Conservation (phyloP, 2,113 vertebrate genomes). For the Ctenomys sociabilis region DNA sequence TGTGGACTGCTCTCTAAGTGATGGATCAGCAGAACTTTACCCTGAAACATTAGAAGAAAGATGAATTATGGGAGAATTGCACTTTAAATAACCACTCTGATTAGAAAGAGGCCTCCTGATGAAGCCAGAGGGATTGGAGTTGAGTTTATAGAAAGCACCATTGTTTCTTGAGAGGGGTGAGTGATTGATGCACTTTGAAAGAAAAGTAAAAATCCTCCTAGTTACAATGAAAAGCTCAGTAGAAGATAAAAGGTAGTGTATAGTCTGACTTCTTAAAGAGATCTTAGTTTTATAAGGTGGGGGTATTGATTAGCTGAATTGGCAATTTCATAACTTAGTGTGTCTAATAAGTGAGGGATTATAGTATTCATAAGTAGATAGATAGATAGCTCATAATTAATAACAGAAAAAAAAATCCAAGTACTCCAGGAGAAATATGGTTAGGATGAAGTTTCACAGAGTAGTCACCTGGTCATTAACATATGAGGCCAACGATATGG, state of each 20-base stretch:
- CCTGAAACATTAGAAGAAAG: constrained; percentile 38
- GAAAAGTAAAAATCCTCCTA: constrained; percentile 29
- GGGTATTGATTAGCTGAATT: background rate
- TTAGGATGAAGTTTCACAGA: background rate
- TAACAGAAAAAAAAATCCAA: background rate
- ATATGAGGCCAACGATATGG: too few species aligned
- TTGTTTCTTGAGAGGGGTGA: background rate
- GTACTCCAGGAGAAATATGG: background rate
- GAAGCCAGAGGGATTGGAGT: background rate
- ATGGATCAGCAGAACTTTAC: constrained; percentile 64
- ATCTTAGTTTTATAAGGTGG: background rate
- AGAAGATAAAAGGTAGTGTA: background rate
- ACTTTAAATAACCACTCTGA: constrained; percentile 58
- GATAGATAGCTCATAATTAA: background rate
- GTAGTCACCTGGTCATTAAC: background rate
- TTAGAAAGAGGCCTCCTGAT: constrained; percentile 18
- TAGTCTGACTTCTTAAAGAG: background rate
- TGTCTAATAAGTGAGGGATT: background rate
- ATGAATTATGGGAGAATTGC: constrained; percentile 53
- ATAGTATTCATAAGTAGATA: background rate
- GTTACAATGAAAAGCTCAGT: constrained; percentile 31
- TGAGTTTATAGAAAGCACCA: constrained; percentile 6
- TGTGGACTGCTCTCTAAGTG: constrained; percentile 52
- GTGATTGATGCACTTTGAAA: background rate
- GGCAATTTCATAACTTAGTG: constrained; percentile 37